Evolutionary conservation across 2,797 vertebrate genomes (phyloP).

Genomic region (Pelochelys cantorii): DNA sequence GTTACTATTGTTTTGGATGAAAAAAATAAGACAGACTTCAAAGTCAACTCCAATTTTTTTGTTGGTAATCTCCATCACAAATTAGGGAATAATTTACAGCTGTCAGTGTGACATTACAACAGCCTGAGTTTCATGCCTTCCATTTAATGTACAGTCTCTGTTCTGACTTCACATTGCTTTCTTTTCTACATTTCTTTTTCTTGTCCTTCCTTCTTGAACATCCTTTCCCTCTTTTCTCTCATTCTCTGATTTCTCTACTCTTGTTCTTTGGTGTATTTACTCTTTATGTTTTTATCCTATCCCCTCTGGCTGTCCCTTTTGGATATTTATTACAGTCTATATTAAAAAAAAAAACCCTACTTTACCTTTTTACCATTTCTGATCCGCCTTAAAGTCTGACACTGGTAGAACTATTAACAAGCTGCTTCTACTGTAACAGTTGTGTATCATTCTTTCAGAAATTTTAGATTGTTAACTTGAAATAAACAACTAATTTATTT

Average conservation of each 20-base stretch:
- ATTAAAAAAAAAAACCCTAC: neutral
- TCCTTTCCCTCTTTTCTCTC: neutral
- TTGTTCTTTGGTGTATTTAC: slow-evolving; percentile 20
- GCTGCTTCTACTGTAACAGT: neutral
- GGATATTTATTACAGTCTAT: neutral
- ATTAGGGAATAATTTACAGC: slow-evolving; percentile 4
- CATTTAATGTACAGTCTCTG: slow-evolving; percentile 18
- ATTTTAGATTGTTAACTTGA: neutral
- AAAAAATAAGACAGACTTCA: slow-evolving; percentile 21
- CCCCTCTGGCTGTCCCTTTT: neutral
- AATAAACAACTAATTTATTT: neutral
- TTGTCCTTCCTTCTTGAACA: neutral
- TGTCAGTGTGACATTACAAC: neutral
- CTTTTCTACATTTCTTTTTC: slow-evolving; percentile 31
- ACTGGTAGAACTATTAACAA: neutral
- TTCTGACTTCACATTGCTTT: neutral
- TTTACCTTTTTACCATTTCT: neutral
- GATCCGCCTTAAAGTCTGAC: neutral
- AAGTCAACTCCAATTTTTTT: neutral
- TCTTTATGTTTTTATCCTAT: neutral
- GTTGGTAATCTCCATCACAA: neutral
- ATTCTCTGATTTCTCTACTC: neutral
- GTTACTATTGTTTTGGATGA: neutral
- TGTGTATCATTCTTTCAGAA: neutral
- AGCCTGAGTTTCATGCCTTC: slow-evolving; percentile 17